Base-by-base conservation (phyloP, 2,888 invertebrate genomes). In the Pristionchus mayeri region DNA sequence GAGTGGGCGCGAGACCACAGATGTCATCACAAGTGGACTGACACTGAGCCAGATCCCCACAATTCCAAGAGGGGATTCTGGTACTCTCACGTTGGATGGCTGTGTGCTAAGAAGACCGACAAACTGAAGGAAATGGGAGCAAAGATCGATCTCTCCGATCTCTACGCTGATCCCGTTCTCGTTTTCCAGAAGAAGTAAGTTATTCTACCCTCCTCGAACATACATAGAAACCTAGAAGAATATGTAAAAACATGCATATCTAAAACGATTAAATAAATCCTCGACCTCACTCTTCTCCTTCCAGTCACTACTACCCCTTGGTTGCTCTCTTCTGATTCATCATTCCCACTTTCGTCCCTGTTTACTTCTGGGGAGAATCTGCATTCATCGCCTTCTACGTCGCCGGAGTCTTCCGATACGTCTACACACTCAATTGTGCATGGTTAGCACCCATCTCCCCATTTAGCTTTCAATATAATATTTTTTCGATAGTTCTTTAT, bases 71-170 rank as follows among this genome's bases (percentile, higher is more conserved):
- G 97, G 40, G 98, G 98, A 18, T 97, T 98, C 94, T 98, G 98
- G 95, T 98, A 98, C 94, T 95, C 97, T 0, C 98, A 98, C 93
- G 95, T 98, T 90, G 98, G 98, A 86, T 98, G 98, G 98, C 94
- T 98, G 87, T 94, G 98, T 84, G 93, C 93, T 27, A 95, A 95
- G 90, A 98, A 98, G 93, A 98, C 98, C 93, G n/a, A 30, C 7
- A 34, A 60, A n/a, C 37, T 81, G 34, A 81, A 81, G 75, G 75
- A 75, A 75, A 81, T 81, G 81, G 81, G 81, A 60, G 13, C 9
- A 21, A 60, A 81, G 44, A 81, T 81, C 44, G 81, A 81, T 27
- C 16, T 81, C 1, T 81, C 81, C 44, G 81, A 81, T 34, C 60
- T 81, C 2, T 81, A 6, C 27, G 44, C 37, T 7, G 81, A 81